Conservation (phyloP, 2,888 invertebrate genomes). For the Campaea margaritaria region DNA sequence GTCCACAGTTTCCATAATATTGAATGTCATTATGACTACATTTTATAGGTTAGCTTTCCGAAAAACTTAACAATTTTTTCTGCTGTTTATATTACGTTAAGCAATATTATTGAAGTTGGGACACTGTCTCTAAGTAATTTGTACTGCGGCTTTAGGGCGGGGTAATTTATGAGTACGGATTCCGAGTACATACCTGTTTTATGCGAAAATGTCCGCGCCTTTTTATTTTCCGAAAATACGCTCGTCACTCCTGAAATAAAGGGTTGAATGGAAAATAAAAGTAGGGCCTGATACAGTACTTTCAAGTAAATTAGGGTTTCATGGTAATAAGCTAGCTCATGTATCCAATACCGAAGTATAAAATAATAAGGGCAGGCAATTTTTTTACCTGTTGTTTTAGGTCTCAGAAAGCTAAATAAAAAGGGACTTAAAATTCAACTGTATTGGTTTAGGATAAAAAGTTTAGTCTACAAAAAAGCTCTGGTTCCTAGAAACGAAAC, state of each 20-base stretch:
- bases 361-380: no score
- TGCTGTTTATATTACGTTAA: no score
- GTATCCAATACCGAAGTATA: not conserved
- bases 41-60: no score
- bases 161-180: constrained; percentile 64
- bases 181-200: constrained; percentile 38
- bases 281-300: constrained; percentile 10
- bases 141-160: constrained; percentile 40
- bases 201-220: constrained; percentile 31
- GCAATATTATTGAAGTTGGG: not conserved
- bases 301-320: constrained; percentile 1
- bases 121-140: constrained; percentile 7
- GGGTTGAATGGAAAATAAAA: constrained; percentile 25
- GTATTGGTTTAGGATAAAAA: no score
- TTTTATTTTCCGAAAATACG: constrained; percentile 23
- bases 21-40: no score
- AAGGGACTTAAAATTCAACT: no score
- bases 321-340: not conserved
- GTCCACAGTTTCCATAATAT: no score
- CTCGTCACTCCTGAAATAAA: constrained; percentile 27
- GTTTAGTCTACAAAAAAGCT: no score
- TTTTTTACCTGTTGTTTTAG: no score
- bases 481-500: not conserved
- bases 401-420: no score
- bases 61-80: no score